phyloP scores from a whole-genome alignment of 2,797 vertebrate genomes.

The Novumbra hubbsi region DNA sequence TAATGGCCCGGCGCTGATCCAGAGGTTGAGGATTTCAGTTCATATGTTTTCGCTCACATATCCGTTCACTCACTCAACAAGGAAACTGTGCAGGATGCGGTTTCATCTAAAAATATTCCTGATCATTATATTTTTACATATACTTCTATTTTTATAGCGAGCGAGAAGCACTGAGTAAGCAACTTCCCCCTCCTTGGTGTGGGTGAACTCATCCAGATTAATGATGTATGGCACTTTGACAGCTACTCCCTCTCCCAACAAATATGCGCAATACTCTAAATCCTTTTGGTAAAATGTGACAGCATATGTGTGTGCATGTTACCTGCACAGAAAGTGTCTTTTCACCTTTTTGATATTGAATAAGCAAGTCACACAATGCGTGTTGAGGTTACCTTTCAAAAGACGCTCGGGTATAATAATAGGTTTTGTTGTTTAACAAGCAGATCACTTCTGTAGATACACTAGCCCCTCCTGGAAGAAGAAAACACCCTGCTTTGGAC shows the following conservation, averaged over 20 bases:
- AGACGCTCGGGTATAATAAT: constrained; percentile 27
- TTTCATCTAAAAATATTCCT: too few species aligned
- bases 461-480: constrained; percentile 39
- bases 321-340: not conserved
- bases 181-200: too few species aligned
- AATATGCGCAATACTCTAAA: constrained; percentile 56
- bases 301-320: not conserved
- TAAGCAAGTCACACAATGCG: constrained; percentile 5
- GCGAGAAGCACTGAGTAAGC: too few species aligned
- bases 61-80: too few species aligned
- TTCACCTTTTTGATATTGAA: constrained; percentile 17
- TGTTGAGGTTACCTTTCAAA: constrained; percentile 27
- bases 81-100: too few species aligned
- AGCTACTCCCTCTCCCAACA: constrained; percentile 33
- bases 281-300: constrained; percentile 37
- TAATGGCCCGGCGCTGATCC: too few species aligned
- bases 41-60: too few species aligned
- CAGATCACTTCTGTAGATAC: constrained; percentile 36
- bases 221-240: constrained; percentile 55
- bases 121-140: too few species aligned
- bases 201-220: constrained; percentile 43
- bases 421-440: constrained; percentile 16
- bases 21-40: too few species aligned
- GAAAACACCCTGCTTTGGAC: constrained; percentile 29
- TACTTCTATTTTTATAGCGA: too few species aligned